Base-by-base conservation (phyloP, 2,113 vertebrate species). In the Brachyhypopomus occidentalis region DNA sequence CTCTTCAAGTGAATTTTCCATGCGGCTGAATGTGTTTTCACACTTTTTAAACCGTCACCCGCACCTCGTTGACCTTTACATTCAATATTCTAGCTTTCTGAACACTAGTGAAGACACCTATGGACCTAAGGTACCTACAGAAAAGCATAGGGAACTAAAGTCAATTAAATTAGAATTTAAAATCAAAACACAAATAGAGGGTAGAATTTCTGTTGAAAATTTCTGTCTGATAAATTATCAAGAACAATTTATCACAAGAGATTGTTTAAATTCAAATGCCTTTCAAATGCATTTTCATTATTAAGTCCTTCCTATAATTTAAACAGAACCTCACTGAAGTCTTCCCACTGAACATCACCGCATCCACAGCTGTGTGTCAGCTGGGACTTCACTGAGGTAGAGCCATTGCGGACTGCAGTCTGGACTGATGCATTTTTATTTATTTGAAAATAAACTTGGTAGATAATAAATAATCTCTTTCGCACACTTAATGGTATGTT, bases 11-110 rank as follows among this genome's bases (percentile, higher is more conserved):
- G 72, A 64, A 64, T 79, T 70, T 76, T 74, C 73, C 41, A 56
- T 76, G 76, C 45, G 71, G 2, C 12, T 75, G 58, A 60, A 63
- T 78, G 45, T 69, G 74, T 75, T 66, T 86, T 80, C 72, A 72
- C 59, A 62, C 34, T 23, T 71, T 70, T 78, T 14, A 14, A 75
- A 67, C 59, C 64, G 22, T 70, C 80, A 69, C 17, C 63, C 45
- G 25, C 84, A 66, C 77, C 81, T 59, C 41, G 20, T 66, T 83
- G 84, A 85, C 78, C 72, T 83, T 80, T 80, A 25, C 63, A 83
- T 74, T 85, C 69, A 72, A 60, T 56, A 55, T 22, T 19, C 7
- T 45, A 38, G 80, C 66, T 64, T 72, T 67, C 34, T 27, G 4
- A 60, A 34, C 70, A 7, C 27, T 14, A 20, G 11, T 55, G 70